Conservation (phyloP, 2,113 vertebrate species). For the Pontoporia blainvillei region DNA sequence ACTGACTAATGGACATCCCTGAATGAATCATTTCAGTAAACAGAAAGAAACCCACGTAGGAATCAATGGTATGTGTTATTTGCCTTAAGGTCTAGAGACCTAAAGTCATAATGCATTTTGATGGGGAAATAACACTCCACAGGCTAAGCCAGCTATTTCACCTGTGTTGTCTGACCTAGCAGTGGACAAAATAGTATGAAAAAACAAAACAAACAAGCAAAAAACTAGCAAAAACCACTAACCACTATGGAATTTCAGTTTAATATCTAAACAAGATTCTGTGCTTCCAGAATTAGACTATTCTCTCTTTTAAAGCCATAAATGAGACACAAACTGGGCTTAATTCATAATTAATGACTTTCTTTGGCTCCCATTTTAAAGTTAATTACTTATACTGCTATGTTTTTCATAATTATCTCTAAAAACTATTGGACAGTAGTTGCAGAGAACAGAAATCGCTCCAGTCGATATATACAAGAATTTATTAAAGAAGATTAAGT, state of each 20-base stretch:
- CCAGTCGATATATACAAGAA: not conserved
- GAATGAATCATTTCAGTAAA: not conserved
- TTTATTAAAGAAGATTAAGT: not conserved
- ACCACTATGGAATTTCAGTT: not conserved
- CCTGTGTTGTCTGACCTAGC: not conserved
- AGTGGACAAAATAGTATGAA: not conserved
- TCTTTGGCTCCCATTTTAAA: not conserved
- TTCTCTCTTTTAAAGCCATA: not conserved
- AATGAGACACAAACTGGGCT: not conserved
- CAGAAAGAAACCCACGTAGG: not conserved
- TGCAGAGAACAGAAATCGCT: not conserved
- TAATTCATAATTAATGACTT: not conserved
- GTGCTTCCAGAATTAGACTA: not conserved
- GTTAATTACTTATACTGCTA: not conserved
- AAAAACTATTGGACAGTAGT: not conserved
- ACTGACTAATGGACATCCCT: not conserved
- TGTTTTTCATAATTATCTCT: not conserved
- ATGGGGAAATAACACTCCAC: not conserved
- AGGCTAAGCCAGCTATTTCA: not conserved
- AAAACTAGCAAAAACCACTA: not conserved
- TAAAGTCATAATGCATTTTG: not conserved
- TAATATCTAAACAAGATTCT: not conserved
- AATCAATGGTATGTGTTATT: not conserved
- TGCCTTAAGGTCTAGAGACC: not conserved
- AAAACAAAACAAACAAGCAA: not conserved